phyloP scores from a whole-genome alignment of 2,888 invertebrate genomes.

The Pocota personata region DNA sequence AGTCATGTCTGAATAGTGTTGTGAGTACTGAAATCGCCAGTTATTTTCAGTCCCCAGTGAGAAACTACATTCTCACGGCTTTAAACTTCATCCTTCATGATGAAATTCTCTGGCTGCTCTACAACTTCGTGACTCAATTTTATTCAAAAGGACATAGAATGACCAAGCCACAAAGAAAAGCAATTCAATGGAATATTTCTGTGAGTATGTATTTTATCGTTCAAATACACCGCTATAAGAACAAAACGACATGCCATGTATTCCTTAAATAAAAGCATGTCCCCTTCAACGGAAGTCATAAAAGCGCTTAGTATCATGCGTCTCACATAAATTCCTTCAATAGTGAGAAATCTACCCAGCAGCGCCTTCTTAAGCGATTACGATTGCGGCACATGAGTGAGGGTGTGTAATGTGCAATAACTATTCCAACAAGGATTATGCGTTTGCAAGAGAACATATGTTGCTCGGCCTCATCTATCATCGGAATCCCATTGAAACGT shows the following conservation, averaged over 20 bases:
- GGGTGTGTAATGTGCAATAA: slow-evolving; percentile 47
- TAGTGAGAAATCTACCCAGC: slow-evolving; percentile 1
- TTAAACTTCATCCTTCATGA: neutral
- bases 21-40: too few relatives aligned
- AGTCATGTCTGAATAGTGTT: too few relatives aligned
- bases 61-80: neutral
- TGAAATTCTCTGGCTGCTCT: neutral
- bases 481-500: slow-evolving; percentile 14
- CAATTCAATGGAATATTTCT: neutral
- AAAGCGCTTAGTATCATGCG: neutral
- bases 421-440: slow-evolving; percentile 53
- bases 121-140: neutral
- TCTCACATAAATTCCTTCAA: slow-evolving; percentile 17
- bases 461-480: slow-evolving; percentile 48
- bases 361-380: slow-evolving; percentile 4
- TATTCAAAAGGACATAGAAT: neutral
- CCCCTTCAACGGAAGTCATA: neutral
- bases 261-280: neutral
- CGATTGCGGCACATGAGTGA: slow-evolving; percentile 6
- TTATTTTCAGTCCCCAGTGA: neutral
- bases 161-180: neutral
- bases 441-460: slow-evolving; percentile 33
- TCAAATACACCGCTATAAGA: neutral
- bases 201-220: neutral
- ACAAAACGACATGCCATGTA: neutral